Conservation (phyloP, 2,113 vertebrate genomes). For the Pholis gunnellus region DNA sequence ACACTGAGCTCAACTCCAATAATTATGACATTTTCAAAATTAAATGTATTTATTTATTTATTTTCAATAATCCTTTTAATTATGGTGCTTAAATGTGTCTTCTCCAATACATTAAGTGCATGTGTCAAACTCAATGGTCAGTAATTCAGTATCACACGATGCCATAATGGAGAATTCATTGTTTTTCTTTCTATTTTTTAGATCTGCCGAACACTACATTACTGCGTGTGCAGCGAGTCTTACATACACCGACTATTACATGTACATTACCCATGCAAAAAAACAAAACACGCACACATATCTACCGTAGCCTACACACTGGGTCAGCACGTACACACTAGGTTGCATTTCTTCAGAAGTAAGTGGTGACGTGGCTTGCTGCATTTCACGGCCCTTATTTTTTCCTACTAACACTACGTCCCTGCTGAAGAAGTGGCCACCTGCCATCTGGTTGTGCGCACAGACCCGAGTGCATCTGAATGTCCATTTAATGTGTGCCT, state of each 20-base stretch:
- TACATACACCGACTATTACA: background rate
- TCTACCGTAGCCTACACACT: background rate
- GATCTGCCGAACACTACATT: background rate
- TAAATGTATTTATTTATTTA: too few relatives aligned
- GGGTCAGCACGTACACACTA: too few relatives aligned
- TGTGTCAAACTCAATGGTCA: background rate
- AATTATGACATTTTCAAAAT: background rate
- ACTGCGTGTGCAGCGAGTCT: background rate
- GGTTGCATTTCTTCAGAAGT: background rate
- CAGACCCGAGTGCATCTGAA: background rate
- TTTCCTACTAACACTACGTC: background rate
- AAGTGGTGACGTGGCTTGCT: background rate
- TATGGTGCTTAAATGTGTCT: background rate
- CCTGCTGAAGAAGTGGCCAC: background rate
- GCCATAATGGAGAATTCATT: background rate
- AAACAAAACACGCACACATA: background rate
- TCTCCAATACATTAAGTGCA: background rate
- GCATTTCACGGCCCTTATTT: slow-evolving; percentile 3
- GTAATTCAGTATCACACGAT: background rate
- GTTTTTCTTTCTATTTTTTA: background rate
- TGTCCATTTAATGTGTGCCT: background rate
- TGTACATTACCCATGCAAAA: background rate
- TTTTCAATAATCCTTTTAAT: background rate
- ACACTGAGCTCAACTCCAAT: background rate
- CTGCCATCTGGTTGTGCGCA: background rate